Evolutionary conservation across 2,113 vertebrate species (phyloP), one percentile per base, ranked within the genome.

Genomic region (Pelodiscus sinensis): DNA sequence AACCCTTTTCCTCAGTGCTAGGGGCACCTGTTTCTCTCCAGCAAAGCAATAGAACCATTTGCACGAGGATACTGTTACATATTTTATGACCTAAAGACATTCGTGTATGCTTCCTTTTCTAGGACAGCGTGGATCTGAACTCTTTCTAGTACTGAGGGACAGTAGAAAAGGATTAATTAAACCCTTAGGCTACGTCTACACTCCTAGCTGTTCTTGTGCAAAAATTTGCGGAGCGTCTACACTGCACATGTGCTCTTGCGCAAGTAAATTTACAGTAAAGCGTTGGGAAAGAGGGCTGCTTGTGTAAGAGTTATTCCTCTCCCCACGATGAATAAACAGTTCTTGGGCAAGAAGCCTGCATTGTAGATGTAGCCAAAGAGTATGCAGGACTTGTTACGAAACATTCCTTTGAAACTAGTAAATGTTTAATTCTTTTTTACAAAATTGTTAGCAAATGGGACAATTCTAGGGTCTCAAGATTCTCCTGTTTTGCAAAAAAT

Each of bases 381-480:
- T 8, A 77, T 50, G 44, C 21, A 25, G 52, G 6, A 27, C 51
- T 82, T 56, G 35, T 79, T 65, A 8, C 0, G 0, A 94, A 87
- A 29, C n/a, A 24, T 90, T 79, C 82, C 9, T 15, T 50, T 44
- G 22, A 50, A 77, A 29, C 52, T 56, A 75, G 16, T 5, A 0
- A 6, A 2, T 81, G 60, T 75, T 6, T 24, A 9, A 4, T 9
- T 85, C 54, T 21, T 82, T 85, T 84, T 81, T 80, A 54, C 60
- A 60, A 71, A 62, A 27, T 16, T 75, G 60, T 88, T 58, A 38
- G 27, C 27, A 44, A 6, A 25, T n/a, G 52, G 1, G 22, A 2
- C 65, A 75, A 19, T 15, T 18, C 81, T 75, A 44, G 24, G 24
- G 22, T 50, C 73, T 75, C 22, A 25, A 22, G 38, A 21, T 73